Evolutionary conservation across 2,113 vertebrate species (phyloP).

Genomic region (Thomomys bottae): DNA sequence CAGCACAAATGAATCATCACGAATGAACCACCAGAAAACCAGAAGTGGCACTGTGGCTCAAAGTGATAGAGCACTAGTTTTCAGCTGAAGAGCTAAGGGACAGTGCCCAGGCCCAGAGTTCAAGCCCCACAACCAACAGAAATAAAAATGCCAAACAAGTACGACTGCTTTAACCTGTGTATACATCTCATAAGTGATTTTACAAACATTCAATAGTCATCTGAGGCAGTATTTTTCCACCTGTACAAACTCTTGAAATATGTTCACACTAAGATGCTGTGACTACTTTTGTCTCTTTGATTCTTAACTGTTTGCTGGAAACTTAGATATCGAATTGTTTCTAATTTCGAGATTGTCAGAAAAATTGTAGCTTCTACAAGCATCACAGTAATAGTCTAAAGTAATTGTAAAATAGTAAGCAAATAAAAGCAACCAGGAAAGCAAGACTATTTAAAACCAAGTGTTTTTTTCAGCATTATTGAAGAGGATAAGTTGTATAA

Average conservation of each 20-base stretch:
- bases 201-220: slow-evolving; percentile 62
- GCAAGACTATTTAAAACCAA: slow-evolving; percentile 53
- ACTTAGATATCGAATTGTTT: slow-evolving; percentile 54
- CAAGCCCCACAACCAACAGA: no score
- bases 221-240: slow-evolving; percentile 49
- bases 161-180: slow-evolving; percentile 26
- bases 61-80: no score
- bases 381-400: slow-evolving; percentile 53
- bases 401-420: slow-evolving; percentile 48
- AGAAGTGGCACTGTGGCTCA: no score
- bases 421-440: slow-evolving; percentile 43
- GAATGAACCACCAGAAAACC: no score
- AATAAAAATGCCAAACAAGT: no score
- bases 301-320: slow-evolving; percentile 50
- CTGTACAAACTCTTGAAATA: slow-evolving; percentile 34
- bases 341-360: slow-evolving; percentile 65
- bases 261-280: background rate
- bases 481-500: slow-evolving; percentile 45
- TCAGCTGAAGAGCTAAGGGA: no score
- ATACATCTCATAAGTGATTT: background rate
- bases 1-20: no score
- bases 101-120: no score
- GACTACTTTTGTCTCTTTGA: slow-evolving; percentile 61
- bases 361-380: slow-evolving; percentile 61
- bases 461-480: slow-evolving; percentile 36